phyloP scores from a whole-genome alignment of 2,888 invertebrate genomes.

The Arge pagana region DNA sequence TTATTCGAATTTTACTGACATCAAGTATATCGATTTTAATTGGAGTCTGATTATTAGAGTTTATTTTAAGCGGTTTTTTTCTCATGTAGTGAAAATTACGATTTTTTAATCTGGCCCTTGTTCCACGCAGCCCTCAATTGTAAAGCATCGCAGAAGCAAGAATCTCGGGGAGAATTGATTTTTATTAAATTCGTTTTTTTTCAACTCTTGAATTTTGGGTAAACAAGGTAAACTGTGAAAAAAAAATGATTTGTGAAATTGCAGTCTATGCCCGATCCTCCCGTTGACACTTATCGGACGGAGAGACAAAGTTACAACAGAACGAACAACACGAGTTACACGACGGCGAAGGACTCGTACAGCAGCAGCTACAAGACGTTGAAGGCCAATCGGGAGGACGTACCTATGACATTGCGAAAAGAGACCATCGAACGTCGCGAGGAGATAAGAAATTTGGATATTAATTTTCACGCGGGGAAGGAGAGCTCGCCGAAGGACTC shows the following conservation, averaged over 20 bases:
- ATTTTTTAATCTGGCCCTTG: too few species aligned
- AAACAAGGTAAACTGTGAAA: too few species aligned
- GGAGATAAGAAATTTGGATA: constrained; percentile 30
- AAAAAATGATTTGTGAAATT: too few species aligned
- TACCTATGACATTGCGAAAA: constrained; percentile 32
- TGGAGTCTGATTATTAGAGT: too few species aligned
- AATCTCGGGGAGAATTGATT: neutral
- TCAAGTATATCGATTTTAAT: too few species aligned
- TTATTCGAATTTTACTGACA: too few species aligned
- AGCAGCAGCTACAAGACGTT: constrained; percentile 47
- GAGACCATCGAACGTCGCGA: constrained; percentile 35
- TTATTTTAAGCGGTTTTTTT: too few species aligned
- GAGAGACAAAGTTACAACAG: constrained; percentile 44
- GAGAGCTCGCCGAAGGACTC: constrained; percentile 40
- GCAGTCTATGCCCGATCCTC: constrained; percentile 55
- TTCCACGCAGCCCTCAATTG: too few species aligned
- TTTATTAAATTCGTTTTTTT: neutral
- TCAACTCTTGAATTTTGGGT: too few species aligned
- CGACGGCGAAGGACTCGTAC: constrained; percentile 52
- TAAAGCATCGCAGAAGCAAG: too few species aligned
- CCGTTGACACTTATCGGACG: constrained; percentile 50
- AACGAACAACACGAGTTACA: constrained; percentile 37
- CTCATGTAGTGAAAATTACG: too few species aligned
- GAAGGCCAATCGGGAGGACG: constrained; percentile 46
- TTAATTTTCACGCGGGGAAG: constrained; percentile 45